Base-by-base conservation (phyloP, 2,797 vertebrate species). In the Moxostoma hubbsi region DNA sequence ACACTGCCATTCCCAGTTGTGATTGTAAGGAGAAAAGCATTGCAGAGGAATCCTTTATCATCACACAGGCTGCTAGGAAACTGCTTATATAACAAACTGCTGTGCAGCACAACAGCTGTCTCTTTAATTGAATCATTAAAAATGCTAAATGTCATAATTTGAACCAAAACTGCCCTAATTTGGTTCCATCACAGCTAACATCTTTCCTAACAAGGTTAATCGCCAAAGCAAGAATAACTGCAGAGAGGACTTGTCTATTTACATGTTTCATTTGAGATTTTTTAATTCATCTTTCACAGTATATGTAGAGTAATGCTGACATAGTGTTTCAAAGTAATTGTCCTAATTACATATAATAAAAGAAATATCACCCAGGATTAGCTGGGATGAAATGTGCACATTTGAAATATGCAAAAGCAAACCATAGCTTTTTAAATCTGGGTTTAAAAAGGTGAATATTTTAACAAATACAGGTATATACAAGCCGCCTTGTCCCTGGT, bases 21-120 rank as follows among this genome's bases (percentile, higher is more conserved):
- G 73, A 82, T 59, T 68, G 77, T 75, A 74, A 58, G 50, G 45
- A 36, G 15, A 7, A 45, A 69, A 73, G 15, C 51, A 36, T 72
- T 45, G 85, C 83, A 86, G 90, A 90, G 92, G 91, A 91, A 90
- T 86, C 88, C 88, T 89, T 93, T 88, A 91, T 88, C 59, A 77
- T 90, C 86, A 86, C 85, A 82, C 82, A 51, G 87, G 93, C 94
- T 94, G 94, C 94, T 94, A 94, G 92, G 94, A 92, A 93, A 94
- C 94, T 88, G 92, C 89, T 90, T 89, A 90, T 91, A 89, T 90
- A 91, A 89, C 90, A 89, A 70, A 63, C 92, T 90, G 89, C 91
- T 87, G 90, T 90, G 88, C 90, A 91, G 87, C 88, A 24, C 85
- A 93, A 92, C 92, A 92, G 90, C 91, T 93, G 92, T 92, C 91